These are phyloP conservation scores for Danio tinwini DNA, from an alignment of 2,797 vertebrate species.

Conservation along the genomic window DNA sequence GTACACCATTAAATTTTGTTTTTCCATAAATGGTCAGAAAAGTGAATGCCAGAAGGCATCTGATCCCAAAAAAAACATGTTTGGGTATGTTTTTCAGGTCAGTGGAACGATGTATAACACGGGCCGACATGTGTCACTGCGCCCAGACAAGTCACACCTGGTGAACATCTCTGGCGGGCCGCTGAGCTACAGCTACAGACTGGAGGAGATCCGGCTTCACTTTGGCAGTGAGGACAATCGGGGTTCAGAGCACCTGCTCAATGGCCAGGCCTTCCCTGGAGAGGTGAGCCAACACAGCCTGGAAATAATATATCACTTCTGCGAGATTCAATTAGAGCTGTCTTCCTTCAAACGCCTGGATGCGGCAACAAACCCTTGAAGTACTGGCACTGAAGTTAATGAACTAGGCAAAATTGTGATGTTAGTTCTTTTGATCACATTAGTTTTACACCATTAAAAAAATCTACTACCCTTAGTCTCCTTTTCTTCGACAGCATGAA, in stretches of 20 bases:
- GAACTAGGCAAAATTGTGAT: slow-evolving; percentile 12
- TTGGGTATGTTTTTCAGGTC: slow-evolving; percentile 75
- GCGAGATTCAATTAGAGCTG: slow-evolving; percentile 32
- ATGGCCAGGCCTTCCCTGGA: slow-evolving; percentile 94
- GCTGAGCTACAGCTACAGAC: slow-evolving; percentile 91
- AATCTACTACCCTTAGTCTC: not conserved
- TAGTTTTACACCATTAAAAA: slow-evolving; percentile 10
- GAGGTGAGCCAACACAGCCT: slow-evolving; percentile 79
- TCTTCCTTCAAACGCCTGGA: slow-evolving; percentile 18
- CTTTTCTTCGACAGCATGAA: not conserved
- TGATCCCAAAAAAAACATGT: not conserved
- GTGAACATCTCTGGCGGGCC: slow-evolving; percentile 95
- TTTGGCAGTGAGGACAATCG: slow-evolving; percentile 92
- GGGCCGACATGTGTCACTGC: slow-evolving; percentile 91
- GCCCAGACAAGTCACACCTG: slow-evolving; percentile 91
- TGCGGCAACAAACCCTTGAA: slow-evolving; percentile 17
- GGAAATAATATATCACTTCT: slow-evolving; percentile 23
- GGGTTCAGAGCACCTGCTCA: slow-evolving; percentile 94
- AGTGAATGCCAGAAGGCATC: not conserved
- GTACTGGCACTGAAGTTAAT: slow-evolving; percentile 33
- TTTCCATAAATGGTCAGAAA: slow-evolving; percentile 2
- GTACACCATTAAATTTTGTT: not conserved
- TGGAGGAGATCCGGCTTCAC: slow-evolving; percentile 92
- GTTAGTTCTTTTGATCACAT: slow-evolving; percentile 14
- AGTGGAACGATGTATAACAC: slow-evolving; percentile 97